A percentile compares a stretch with the other conserved stretches of the same genome.
Conservation (phyloP, 2,888 invertebrate species). For the Cantharis lateralis region DNA sequence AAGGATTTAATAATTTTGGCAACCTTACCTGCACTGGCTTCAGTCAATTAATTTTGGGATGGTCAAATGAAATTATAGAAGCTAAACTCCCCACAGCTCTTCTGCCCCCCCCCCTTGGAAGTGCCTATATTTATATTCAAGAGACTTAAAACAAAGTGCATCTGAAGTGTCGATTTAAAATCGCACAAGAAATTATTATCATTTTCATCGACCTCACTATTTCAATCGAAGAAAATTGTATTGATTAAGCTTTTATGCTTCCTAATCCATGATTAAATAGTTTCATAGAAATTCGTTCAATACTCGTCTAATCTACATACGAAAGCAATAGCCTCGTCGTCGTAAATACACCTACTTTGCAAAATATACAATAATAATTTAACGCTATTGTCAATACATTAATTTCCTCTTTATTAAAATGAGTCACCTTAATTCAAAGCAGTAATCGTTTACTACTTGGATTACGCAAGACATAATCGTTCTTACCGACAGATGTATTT, state of each 20-base stretch:
- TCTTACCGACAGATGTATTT: constrained; percentile 23
- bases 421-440: constrained; percentile 6
- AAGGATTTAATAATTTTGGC: too few relatives aligned
- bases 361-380: neutral
- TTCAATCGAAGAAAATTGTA: neutral
- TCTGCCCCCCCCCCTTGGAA: too few relatives aligned
- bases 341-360: neutral
- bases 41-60: too few relatives aligned
- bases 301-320: neutral
- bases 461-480: constrained; percentile 16
- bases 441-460: constrained; percentile 5
- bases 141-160: too few relatives aligned
- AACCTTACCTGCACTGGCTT: too few relatives aligned
- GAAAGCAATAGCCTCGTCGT: neutral
- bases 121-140: too few relatives aligned
- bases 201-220: neutral
- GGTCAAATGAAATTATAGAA: too few relatives aligned
- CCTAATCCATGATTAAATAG: neutral
- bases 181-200: neutral
- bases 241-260: neutral
- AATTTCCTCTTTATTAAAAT: neutral
- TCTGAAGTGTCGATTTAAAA: neutral
- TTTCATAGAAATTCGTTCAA: neutral
- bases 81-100: too few relatives aligned
- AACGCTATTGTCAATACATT: neutral